Base-by-base conservation (phyloP, 2,797 vertebrate species). In the Cygnus olor region DNA sequence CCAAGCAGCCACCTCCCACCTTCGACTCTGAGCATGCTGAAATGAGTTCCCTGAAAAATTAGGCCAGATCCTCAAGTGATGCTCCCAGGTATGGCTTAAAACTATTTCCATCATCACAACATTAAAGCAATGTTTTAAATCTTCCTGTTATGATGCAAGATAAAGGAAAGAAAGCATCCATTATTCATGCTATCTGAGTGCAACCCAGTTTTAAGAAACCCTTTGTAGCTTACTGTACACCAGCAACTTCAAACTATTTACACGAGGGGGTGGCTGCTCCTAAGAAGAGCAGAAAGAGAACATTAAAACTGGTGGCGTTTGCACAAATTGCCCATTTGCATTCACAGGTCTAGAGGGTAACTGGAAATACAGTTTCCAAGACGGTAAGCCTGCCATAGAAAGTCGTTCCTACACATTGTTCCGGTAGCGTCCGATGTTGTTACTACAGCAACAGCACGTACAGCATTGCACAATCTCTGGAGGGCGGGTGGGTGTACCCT, bases 381-480 rank as follows among this genome's bases (percentile, higher is more conserved):
- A n/a, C 3, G 58, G 77, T 22, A 38, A 78, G 57, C 1, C 40
- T 30, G 32, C 24, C 1, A 30, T 47, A 44, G 45, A 65, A 77
- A 63, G 56, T 3, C 11, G 2, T 71, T 78, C 82, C 87, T 40
- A 66, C 58, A 63, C 71, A 6, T 4, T 40, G 40, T 11, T 53
- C 53, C 27, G 66, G 69, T 6, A 63, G 34, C 10, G 47, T 16
- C 68, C 3, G 0, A 15, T 1, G 11, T 0, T 63, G 95, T 94
- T 89, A 68, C 94, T 80, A 68, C 93, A 95, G 93, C 92, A 90
- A 90, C 92, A 76, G 94, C 94, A 92, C 5, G 9, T 47, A 40
- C 5, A 74, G 85, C 61, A 69, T 9, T 16, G 51, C 64, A 60
- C 88, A 82, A 71, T 83, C 81, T 70, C 77, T n/a, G 93, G 40